These are phyloP conservation scores for Byasa hedistus DNA, from an alignment of 2,888 invertebrate genomes.

Conservation along the genomic window DNA sequence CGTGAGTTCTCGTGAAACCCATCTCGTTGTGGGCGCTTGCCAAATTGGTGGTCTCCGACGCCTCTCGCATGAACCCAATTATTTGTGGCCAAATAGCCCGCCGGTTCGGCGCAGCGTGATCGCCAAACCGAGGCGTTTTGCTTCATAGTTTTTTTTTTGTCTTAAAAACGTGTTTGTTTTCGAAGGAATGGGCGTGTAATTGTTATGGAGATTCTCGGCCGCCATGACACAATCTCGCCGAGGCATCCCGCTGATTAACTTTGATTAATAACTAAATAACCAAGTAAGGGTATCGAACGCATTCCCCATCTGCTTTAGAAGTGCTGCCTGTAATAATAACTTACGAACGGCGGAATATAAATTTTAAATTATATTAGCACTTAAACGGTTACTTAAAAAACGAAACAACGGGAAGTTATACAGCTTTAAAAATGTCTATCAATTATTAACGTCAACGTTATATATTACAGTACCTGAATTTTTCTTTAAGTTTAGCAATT, in stretches of 20 bases:
- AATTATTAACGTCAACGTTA: no score
- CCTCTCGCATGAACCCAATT: slow-evolving; percentile 70
- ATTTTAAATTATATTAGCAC: slow-evolving; percentile 1
- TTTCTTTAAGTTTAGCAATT: no score
- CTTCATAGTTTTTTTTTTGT: slow-evolving; percentile 45
- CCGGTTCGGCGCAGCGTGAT: slow-evolving; percentile 65
- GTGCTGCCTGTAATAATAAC: slow-evolving; percentile 9
- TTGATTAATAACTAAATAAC: slow-evolving; percentile 52
- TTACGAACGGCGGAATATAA: background rate
- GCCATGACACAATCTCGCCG: slow-evolving; percentile 52
- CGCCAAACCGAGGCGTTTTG: slow-evolving; percentile 65
- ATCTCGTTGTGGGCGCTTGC: slow-evolving; percentile 55
- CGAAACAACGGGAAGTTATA: background rate
- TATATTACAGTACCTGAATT: no score
- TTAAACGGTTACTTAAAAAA: background rate
- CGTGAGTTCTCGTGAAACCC: slow-evolving; percentile 58
- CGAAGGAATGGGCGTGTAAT: slow-evolving; percentile 67
- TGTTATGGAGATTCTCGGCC: slow-evolving; percentile 65
- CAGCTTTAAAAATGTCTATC: background rate
- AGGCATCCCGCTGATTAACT: slow-evolving; percentile 54
- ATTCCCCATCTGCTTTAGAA: slow-evolving; percentile 3
- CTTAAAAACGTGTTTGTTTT: slow-evolving; percentile 74
- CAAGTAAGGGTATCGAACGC: slow-evolving; percentile 33
- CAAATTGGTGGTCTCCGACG: slow-evolving; percentile 76
- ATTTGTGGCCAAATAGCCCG: slow-evolving; percentile 64